These are phyloP conservation scores for Luidia sarsii DNA, from an alignment of 53 echinoderm and acorn worm species.

Conservation along the genomic window DNA sequence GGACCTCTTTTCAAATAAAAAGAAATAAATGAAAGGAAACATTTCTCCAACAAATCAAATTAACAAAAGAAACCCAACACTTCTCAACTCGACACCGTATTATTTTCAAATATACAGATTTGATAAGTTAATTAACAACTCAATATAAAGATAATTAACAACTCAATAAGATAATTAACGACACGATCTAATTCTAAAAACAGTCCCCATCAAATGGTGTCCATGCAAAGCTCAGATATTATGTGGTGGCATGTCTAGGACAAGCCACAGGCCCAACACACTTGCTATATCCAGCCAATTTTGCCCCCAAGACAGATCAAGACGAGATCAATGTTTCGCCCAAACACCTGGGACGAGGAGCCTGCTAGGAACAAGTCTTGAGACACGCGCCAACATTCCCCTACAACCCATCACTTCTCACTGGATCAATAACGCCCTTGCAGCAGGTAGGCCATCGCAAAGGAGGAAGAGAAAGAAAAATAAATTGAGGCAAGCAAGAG, in stretches of 20 bases:
- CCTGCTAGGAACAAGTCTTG: slow-evolving; percentile 11
- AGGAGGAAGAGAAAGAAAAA: neutral
- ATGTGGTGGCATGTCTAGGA: neutral
- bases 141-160: too few species aligned
- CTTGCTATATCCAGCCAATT: slow-evolving; percentile 12
- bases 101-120: too few species aligned
- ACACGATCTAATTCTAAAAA: too few species aligned
- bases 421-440: slow-evolving; percentile 29
- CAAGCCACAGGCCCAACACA: neutral
- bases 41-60: too few species aligned
- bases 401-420: slow-evolving; percentile 40
- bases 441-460: slow-evolving; percentile 22
- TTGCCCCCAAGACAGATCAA: slow-evolving; percentile 34
- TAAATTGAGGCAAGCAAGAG: slow-evolving; percentile 31
- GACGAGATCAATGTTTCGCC: slow-evolving; percentile 46
- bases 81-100: too few species aligned
- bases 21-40: too few species aligned
- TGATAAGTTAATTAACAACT: too few species aligned
- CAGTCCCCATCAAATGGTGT: too few species aligned
- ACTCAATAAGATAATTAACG: too few species aligned
- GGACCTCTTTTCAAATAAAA: too few species aligned
- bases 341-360: slow-evolving; percentile 40
- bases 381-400: slow-evolving; percentile 22
- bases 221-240: neutral
- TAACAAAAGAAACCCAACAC: too few species aligned